Evolutionary conservation across 2,888 invertebrate species (phyloP), one percentile per base, ranked within the genome.

Genomic region (Spatulosminthurus flaviceps): DNA sequence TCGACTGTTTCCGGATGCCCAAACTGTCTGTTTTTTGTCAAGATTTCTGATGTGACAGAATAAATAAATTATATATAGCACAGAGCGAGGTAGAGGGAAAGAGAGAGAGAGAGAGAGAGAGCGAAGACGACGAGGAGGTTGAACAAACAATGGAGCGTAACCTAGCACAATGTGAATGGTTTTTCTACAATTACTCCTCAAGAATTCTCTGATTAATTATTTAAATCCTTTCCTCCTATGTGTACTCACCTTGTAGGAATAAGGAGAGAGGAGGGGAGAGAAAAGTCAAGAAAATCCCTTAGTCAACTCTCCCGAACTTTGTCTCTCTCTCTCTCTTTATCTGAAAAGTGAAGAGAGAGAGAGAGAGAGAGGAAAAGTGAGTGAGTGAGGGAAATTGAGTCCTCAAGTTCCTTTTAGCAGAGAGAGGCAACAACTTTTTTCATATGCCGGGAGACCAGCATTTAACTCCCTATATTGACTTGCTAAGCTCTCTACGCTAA

Each of bases 31-130:
- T 51, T 51, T 51, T 51, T 51, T 51, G 51, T 51, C 51, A 51
- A n/a, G 51, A 51, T 13, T n/a, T 51, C 51, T 51, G 51, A 51
- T 51, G 51, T 51, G 51, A 51, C 51, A 51, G 51, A 51, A 51
- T 51, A 51, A 51, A 51, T 51, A 51, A 51, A 51, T 51, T 51
- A 51, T 51, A 51, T 51, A 51, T 51, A 51, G 51, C 51, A 51
- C 51, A 51, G 7, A 51, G n/a, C n/a, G n/a, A n/a, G n/a, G n/a
- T n/a, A n/a, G n/a, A n/a, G n/a, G n/a, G n/a, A n/a, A n/a, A n/a
- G n/a, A n/a, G n/a, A n/a, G n/a, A n/a, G n/a, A n/a, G n/a, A n/a
- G n/a, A n/a, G n/a, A n/a, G n/a, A n/a, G n/a, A n/a, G n/a, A n/a
- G n/a, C n/a, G 51, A 51, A 51, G 51, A 51, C 51, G 51, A 34